Base-by-base conservation (phyloP, 2,888 invertebrate species). In the Aphidoletes aphidimyza region DNA sequence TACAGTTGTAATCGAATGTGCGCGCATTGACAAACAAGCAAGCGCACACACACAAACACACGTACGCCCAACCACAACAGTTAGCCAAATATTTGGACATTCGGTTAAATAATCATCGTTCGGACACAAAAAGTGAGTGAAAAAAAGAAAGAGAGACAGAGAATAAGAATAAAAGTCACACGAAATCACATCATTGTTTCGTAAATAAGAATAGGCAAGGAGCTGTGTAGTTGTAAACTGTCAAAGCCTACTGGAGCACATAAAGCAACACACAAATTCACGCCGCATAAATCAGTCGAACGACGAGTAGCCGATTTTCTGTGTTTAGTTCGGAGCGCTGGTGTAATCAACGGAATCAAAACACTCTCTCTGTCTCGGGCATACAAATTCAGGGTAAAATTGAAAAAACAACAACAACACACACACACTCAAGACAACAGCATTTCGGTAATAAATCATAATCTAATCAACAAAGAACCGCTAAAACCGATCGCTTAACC, bases 381-480 rank as follows among this genome's bases (percentile, higher is more conserved):
- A n/a, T n/a, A n/a, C n/a, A n/a, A n/a, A n/a, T n/a, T n/a, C n/a
- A n/a, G n/a, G n/a, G n/a, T n/a, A n/a, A n/a, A n/a, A n/a, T n/a
- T n/a, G n/a, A 42, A 42, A 42, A 9, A 42, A 9, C 14, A 6
- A 42, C 42, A 14, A 6, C 6, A 54, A 54, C 19, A 54, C 42
- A 14, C 78, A 36, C 8, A 36, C 34, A 8, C 9, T 36, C 36
- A 78, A n/a, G n/a, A n/a, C n/a, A 11, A 78, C 34, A 69, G 9
- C 6, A 26, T 30, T 19, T 54, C 9, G 19, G 2, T 78, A 36
- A 36, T 78, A 36, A 78, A 9, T 19, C 2, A 9, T 36, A 54
- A 78, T 78, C 78, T 78, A 36, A 78, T 78, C n/a, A n/a, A n/a
- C 78, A 36, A 8, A 78, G 36, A 78, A 34, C 78, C 78, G 36